Percentiles rank a stretch among this genome's conserved stretches.
phyloP scores from a whole-genome alignment of 2,113 vertebrate genomes.

The Rhegmatorhina hoffmannsi region DNA sequence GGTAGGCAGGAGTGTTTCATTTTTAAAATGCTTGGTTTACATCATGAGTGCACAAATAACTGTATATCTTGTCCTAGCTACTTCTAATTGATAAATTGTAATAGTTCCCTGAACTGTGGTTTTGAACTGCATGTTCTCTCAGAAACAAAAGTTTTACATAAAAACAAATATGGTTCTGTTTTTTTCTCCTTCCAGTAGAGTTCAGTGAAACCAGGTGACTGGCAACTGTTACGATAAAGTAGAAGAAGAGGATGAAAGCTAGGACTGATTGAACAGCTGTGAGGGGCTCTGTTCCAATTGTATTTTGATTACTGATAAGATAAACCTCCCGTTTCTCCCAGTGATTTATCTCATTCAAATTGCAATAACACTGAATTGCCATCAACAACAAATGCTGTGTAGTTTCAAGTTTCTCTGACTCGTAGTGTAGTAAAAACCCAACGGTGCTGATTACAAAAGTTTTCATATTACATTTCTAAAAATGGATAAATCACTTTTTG shows the following conservation, averaged over 20 bases:
- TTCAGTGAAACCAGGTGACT: constrained; percentile 43
- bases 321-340: constrained; percentile 26
- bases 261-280: constrained; percentile 57
- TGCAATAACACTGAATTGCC: constrained; percentile 57
- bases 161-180: not conserved
- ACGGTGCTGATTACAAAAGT: constrained; percentile 7
- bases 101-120: not conserved
- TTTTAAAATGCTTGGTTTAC: constrained; percentile 46
- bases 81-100: not conserved
- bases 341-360: constrained; percentile 54
- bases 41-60: not conserved
- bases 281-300: constrained; percentile 52
- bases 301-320: constrained; percentile 69
- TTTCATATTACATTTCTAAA: constrained; percentile 27
- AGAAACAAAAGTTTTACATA: not conserved
- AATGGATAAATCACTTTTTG: not conserved
- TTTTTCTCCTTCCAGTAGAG: not conserved
- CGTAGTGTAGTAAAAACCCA: not conserved
- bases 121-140: not conserved
- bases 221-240: constrained; percentile 58
- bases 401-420: constrained; percentile 45
- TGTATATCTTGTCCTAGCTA: constrained; percentile 35
- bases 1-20: constrained; percentile 53
- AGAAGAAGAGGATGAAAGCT: constrained; percentile 48
- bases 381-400: constrained; percentile 45